Conservation (phyloP, 2,888 invertebrate genomes). For the Agriopis aurantiaria region DNA sequence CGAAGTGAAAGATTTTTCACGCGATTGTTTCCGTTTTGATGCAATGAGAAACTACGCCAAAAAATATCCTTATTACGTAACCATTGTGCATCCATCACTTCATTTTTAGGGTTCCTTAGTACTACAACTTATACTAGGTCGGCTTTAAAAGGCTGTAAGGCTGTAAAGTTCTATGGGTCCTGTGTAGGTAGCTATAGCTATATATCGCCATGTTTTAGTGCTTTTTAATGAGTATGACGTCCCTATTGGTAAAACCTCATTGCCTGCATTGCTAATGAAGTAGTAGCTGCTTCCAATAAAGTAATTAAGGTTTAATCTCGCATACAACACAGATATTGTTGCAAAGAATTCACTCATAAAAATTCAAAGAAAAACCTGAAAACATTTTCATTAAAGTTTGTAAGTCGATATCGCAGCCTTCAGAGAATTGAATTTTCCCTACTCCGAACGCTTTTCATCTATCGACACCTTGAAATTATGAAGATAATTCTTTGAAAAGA, state of each 20-base stretch:
- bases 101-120: too few species aligned
- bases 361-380: slow-evolving; percentile 22
- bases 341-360: slow-evolving; percentile 18
- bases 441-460: slow-evolving; percentile 43
- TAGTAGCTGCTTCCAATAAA: not conserved
- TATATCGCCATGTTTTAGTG: too few species aligned
- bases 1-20: slow-evolving; percentile 41
- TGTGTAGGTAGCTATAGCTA: too few species aligned
- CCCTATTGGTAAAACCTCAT: too few species aligned
- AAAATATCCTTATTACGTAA: too few species aligned
- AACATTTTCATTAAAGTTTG: slow-evolving; percentile 39
- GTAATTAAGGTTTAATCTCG: not conserved
- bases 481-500: slow-evolving; percentile 36
- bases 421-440: slow-evolving; percentile 40
- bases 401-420: slow-evolving; percentile 39
- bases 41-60: not conserved
- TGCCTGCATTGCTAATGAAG: too few species aligned
- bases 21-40: slow-evolving; percentile 16
- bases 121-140: too few species aligned
- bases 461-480: slow-evolving; percentile 43
- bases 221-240: too few species aligned
- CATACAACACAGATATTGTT: slow-evolving; percentile 11
- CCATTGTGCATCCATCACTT: too few species aligned
- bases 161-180: too few species aligned
- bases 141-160: too few species aligned